These are phyloP conservation scores for Melanostigma gelatinosum DNA, from an alignment of 2,113 vertebrate species.

Conservation along the genomic window DNA sequence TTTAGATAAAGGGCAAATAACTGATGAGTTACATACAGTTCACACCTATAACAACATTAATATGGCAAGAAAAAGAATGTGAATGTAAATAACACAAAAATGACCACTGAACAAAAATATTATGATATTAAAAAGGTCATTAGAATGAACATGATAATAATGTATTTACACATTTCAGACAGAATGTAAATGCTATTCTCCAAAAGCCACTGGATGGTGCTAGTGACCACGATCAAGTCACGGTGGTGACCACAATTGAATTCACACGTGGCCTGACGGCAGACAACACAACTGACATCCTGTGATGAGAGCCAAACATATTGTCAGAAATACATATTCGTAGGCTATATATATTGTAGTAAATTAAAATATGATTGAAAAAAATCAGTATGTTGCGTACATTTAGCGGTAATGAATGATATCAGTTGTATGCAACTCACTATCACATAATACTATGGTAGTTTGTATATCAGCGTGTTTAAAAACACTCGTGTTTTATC, in stretches of 20 bases:
- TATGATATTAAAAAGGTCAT: conserved; percentile 48
- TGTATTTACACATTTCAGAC: conserved; percentile 72
- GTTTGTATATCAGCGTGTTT: conserved; percentile 34
- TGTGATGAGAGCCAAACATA: conserved; percentile 20
- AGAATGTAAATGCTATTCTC: conserved; percentile 47
- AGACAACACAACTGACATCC: conserved; percentile 26
- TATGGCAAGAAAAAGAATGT: conserved; percentile 12
- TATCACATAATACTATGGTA: conserved; percentile 42
- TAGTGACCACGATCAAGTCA: conserved; percentile 65
- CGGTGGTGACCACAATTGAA: conserved; percentile 29
- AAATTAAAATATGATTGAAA: conserved; percentile 46
- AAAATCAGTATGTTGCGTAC: conserved; percentile 40
- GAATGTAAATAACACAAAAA: conserved; percentile 51
- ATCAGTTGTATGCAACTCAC: conserved; percentile 43
- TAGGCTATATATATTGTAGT: conserved; percentile 29
- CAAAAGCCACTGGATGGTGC: conserved; percentile 75
- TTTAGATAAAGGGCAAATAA: conserved; percentile 39
- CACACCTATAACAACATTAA: conserved; percentile 45
- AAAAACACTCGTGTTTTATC: conserved; percentile 34
- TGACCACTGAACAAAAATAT: conserved; percentile 49
- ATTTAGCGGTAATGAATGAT: conserved; percentile 46
- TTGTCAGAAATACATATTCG: conserved; percentile 14
- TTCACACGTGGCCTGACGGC: conserved; percentile 23
- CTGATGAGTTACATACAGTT: conserved; percentile 49
- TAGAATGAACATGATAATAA: conserved; percentile 56